Evolutionary conservation across 2,113 vertebrate species (phyloP), one percentile per base, ranked within the genome.

Genomic region (Donacobius atricapilla): DNA sequence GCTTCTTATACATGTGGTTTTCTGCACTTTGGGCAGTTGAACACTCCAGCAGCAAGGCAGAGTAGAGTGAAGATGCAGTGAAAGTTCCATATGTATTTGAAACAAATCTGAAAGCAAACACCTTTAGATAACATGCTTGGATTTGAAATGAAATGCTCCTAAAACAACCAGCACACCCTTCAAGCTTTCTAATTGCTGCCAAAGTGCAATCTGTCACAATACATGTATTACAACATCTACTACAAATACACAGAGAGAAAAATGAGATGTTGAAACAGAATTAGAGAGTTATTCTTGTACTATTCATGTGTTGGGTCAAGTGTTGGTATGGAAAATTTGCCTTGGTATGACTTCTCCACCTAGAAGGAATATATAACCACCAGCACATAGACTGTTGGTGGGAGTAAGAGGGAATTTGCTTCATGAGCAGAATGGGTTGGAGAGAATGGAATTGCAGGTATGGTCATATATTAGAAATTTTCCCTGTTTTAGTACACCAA

Each of bases 311-410:
- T 24, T 69, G 14, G 17, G 13, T 39, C 18, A 21, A 50, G 20
- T 11, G 27, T 58, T 53, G 47, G 9, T 37, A 58, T 13, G 42
- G 31, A 58, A 53, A 79, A 35, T 42, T 65, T 64, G 37, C 50
- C 11, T 60, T 80, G 54, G n/a, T 23, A 47, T 53, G 6, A 5
- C n/a, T 79, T 10, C 6, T 22, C 58, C 22, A 35, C 15, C 15
- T 58, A 16, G 44, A 47, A 82, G 23, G 22, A n/a, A 23, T 33
- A 16, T 40, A 16, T 35, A 60, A 39, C 35, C 35, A 58, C 17
- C 21, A 35, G 35, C 25, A 22, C n/a, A 9, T 0, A 42, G 16
- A 18, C 33, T 56, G 2, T 4, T 48, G 40, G 5, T 5, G 27
- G 33, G 6, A 44, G 11, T 47, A 30, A 28, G 27, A 70, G 33